Conservation (phyloP, 2,888 invertebrate genomes). For the Drosophila maculinotata region DNA sequence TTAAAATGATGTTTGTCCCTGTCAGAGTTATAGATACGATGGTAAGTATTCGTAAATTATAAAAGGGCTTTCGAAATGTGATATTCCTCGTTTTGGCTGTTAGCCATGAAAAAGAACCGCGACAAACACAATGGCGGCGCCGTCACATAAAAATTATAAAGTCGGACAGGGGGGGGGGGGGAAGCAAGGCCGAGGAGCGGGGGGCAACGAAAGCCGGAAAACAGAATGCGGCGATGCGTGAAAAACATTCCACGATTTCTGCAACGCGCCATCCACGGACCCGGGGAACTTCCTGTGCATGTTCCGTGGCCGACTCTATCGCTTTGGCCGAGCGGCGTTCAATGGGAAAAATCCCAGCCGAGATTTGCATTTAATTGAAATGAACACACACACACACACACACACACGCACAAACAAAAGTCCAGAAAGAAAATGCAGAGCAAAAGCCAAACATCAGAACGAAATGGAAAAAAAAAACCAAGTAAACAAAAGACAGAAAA, state of each 20-base stretch:
- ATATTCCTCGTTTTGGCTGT: constrained; percentile 24
- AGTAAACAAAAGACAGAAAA: not conserved
- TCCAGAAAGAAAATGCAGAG: constrained; percentile 37
- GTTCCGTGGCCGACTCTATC: constrained; percentile 9
- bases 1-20: not conserved
- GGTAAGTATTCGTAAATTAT: constrained; percentile 13
- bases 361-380: constrained; percentile 79
- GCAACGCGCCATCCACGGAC: constrained; percentile 34
- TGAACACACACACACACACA: constrained; percentile 54
- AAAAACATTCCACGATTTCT: constrained; percentile 75
- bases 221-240: constrained; percentile 77
- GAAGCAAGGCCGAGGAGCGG: too few species aligned
- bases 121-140: constrained; percentile 25
- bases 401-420: constrained; percentile 37
- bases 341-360: constrained; percentile 57
- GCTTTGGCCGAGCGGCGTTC: constrained; percentile 37
- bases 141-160: constrained; percentile 53
- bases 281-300: constrained; percentile 29
- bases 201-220: constrained; percentile 59
- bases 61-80: constrained; percentile 25
- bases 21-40: constrained; percentile 7
- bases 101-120: constrained; percentile 25
- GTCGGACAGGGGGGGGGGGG: not conserved
- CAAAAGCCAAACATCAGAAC: constrained; percentile 51
- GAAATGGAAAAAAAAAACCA: constrained; percentile 16